phyloP scores from a whole-genome alignment of 2,797 vertebrate species.

The Phaenicophaeus curvirostris region DNA sequence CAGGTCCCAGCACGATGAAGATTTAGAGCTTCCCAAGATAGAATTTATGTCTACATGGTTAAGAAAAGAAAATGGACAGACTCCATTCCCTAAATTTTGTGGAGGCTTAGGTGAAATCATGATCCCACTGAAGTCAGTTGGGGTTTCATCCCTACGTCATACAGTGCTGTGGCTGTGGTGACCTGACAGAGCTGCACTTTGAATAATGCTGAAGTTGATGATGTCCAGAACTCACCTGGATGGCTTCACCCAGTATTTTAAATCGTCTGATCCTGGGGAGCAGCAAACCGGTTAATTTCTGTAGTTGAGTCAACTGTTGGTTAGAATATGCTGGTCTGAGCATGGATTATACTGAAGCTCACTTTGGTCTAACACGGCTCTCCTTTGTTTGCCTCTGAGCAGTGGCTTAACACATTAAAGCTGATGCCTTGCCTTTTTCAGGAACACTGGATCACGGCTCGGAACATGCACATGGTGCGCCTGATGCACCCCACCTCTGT shows the following conservation, averaged over 20 bases:
- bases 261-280: not conserved
- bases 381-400: not conserved
- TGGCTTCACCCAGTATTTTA: not conserved
- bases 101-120: not conserved
- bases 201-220: not conserved
- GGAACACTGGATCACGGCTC: constrained; percentile 85
- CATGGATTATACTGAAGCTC: not conserved
- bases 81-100: not conserved
- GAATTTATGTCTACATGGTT: not conserved
- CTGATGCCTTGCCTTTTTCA: constrained; percentile 50
- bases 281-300: not conserved
- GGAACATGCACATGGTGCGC: constrained; percentile 71
- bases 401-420: too few relatives aligned
- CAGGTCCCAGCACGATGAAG: not conserved
- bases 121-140: not conserved
- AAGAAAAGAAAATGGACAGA: not conserved
- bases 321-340: not conserved
- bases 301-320: not conserved
- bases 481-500: constrained; percentile 91
- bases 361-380: not conserved
- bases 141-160: not conserved
- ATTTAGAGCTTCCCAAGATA: not conserved
- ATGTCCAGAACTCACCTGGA: not conserved
- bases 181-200: not conserved
- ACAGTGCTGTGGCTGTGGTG: not conserved